Percentiles rank a stretch among this genome's conserved stretches.
phyloP scores from a whole-genome alignment of 2,113 vertebrate genomes.

The Pygoscelis adeliae region DNA sequence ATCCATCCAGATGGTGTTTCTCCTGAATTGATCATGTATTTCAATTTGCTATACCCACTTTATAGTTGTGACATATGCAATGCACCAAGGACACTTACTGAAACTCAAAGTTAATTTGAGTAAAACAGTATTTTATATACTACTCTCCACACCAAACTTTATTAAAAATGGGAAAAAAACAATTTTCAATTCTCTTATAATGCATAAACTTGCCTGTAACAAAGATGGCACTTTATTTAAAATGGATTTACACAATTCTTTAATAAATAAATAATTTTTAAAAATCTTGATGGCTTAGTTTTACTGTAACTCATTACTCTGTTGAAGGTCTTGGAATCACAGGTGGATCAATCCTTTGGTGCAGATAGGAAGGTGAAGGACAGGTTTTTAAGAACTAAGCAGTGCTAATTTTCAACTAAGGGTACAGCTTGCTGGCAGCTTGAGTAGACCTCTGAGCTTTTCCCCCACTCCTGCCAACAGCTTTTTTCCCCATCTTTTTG shows the following conservation, averaged over 20 bases:
- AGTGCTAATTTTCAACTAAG: not conserved
- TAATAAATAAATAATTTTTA: not conserved
- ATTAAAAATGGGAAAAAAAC: not conserved
- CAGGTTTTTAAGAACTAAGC: not conserved
- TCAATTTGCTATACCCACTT: slow-evolving; percentile 47
- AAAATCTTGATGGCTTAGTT: not conserved
- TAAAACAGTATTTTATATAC: not conserved
- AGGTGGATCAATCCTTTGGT: not conserved
- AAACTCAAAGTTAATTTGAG: slow-evolving; percentile 44
- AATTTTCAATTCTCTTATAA: not conserved
- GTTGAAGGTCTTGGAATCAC: not conserved
- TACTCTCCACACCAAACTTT: not conserved
- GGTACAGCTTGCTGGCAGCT: not conserved
- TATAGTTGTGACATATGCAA: not conserved
- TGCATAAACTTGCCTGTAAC: not conserved
- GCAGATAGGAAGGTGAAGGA: not conserved
- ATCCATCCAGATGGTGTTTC: slow-evolving; percentile 20
- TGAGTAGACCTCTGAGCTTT: not conserved
- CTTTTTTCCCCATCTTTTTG: not conserved
- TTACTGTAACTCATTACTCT: not conserved
- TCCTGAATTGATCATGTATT: slow-evolving; percentile 29
- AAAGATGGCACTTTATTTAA: not conserved
- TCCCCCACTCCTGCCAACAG: not conserved
- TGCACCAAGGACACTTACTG: slow-evolving; percentile 11
- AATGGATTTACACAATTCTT: not conserved